Percentiles rank a stretch among this genome's conserved stretches.
These are phyloP conservation scores for Hyphantria cunea DNA, from an alignment of 1,140 invertebrate genomes.

Conservation along the genomic window DNA sequence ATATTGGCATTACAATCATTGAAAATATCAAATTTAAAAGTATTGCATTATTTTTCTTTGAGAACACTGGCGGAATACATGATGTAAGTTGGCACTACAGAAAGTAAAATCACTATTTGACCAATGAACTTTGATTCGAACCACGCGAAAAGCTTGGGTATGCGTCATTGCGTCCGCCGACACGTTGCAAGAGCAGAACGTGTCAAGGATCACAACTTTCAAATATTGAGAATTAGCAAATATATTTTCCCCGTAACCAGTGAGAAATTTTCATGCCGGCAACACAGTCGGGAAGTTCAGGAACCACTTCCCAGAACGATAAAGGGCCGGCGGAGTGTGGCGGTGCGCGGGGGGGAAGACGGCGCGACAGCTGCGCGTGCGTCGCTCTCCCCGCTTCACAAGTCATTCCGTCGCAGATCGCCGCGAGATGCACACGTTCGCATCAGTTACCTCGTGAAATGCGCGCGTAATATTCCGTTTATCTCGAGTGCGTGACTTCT, in stretches of 20 bases:
- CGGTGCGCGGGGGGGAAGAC: constrained; percentile 41
- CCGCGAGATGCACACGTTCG: constrained; percentile 40
- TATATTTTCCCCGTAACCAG: constrained; percentile 49
- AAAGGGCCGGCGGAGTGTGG: constrained; percentile 61
- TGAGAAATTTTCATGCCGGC: constrained; percentile 50
- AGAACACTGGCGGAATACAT: not conserved
- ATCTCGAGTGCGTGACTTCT: constrained; percentile 55
- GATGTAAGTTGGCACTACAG: constrained; percentile 4
- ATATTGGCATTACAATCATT: no score
- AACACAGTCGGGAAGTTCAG: constrained; percentile 76
- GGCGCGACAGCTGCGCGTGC: constrained; percentile 70
- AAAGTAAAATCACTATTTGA: constrained; percentile 13
- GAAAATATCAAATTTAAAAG: no score
- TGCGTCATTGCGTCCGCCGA: constrained; percentile 54
- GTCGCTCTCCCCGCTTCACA: constrained; percentile 60
- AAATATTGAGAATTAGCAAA: constrained; percentile 25
- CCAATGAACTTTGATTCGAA: constrained; percentile 37
- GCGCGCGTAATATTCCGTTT: constrained; percentile 52
- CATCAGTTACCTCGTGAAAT: constrained; percentile 38
- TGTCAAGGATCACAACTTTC: constrained; percentile 77
- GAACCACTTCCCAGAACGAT: constrained; percentile 81
- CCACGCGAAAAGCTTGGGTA: constrained; percentile 54
- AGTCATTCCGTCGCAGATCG: constrained; percentile 60
- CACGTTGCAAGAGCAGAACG: constrained; percentile 43
- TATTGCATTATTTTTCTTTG: no score